These are phyloP conservation scores for Acholoe squamosa DNA, from an alignment of 2,888 invertebrate genomes.

Conservation along the genomic window DNA sequence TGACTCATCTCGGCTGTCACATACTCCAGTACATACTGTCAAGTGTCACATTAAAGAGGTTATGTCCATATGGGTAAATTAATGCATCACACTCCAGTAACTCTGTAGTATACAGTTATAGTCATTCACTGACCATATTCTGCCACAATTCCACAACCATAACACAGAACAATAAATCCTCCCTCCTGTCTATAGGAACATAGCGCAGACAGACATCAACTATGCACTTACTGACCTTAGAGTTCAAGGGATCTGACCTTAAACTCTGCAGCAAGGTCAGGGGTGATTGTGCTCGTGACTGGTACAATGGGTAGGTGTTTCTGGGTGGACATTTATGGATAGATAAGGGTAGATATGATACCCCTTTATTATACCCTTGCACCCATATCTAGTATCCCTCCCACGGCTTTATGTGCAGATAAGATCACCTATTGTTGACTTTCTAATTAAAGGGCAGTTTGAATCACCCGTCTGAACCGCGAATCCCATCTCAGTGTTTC, in stretches of 20 bases:
- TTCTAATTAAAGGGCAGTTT: too few relatives aligned
- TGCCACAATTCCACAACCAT: background rate
- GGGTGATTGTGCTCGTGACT: background rate
- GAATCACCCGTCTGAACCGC: too few relatives aligned
- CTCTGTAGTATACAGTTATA: background rate
- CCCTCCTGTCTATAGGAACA: background rate
- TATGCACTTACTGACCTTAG: background rate
- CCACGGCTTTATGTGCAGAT: too few relatives aligned
- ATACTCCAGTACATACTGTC: background rate
- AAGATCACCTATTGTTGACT: too few relatives aligned
- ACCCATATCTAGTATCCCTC: too few relatives aligned
- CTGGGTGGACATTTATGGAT: background rate
- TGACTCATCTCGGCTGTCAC: background rate
- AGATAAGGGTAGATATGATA: background rate
- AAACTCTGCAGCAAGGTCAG: background rate
- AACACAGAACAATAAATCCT: background rate
- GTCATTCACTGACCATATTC: too few relatives aligned
- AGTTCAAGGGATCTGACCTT: background rate
- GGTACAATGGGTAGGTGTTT: background rate
- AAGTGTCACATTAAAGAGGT: constrained; percentile 3
- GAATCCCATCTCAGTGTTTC: too few relatives aligned
- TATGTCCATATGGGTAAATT: background rate
- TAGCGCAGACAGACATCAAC: background rate
- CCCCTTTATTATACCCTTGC: too few relatives aligned
- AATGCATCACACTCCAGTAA: background rate